Base-by-base conservation (phyloP, 2,888 invertebrate species). In the Xylocampa areola region DNA sequence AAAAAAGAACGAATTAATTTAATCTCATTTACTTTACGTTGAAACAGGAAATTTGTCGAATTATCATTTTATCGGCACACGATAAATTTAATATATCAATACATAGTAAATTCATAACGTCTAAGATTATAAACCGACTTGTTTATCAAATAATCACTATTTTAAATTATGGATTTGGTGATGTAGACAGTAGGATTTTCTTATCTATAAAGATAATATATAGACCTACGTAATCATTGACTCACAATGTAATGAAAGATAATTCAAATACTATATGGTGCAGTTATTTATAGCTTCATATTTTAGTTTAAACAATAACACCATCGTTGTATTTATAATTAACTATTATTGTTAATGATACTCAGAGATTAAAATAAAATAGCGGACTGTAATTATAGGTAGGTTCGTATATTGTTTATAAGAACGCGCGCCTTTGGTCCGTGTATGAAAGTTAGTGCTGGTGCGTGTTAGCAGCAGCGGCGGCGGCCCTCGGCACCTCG, bases 101-200 rank as follows among this genome's bases (percentile, higher is more conserved):
- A 17, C 2, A 25, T 14, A 29, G 32, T 45, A 23, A 45, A 62
- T 25, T 16, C 30, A 13, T 39, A 29, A 40, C 19, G 45, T 45
- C 14, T 23, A 53, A 33, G 33, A 4, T 1, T n/a, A 21, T 21
- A 21, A n/a, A n/a, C 27, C 27, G 17, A 29, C 29, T 6, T 6
- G 2, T 23, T 19, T 4, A 1, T n/a, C n/a, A n/a, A n/a, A n/a
- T 1, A 45, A 66, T 66, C 35, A 37, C 1, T 17, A 4, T 11
- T 36, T 37, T 25, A 10, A 43, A 16, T 29, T 59, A 40, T 40
- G 21, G 8, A 16, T 57, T 41, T 48, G 21, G 36, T 67, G 40
- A 47, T 7, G 17, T 5, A n/a, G n/a, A n/a, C n/a, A n/a, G n/a
- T n/a, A 21, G 39, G 50, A 49, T 45, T 41, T 45, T 39, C 33